These are phyloP conservation scores for Gymnoscelis rufifasciata DNA, from an alignment of 2,888 invertebrate genomes.

Conservation along the genomic window DNA sequence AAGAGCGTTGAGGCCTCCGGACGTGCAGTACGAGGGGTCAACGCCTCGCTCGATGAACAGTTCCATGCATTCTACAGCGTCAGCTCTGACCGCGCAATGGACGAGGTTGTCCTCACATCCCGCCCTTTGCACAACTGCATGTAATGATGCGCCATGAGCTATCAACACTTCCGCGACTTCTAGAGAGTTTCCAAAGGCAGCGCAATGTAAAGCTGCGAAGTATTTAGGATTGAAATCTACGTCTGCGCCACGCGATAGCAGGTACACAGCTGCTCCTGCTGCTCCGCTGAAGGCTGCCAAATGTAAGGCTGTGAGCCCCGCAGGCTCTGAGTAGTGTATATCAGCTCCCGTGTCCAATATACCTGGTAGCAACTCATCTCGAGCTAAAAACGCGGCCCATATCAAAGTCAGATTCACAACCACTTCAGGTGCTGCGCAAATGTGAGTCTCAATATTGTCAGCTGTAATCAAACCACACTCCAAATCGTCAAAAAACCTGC, in stretches of 20 bases:
- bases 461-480: conserved; percentile 83
- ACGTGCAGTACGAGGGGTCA: conserved; percentile 85
- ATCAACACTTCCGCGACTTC: conserved; percentile 88
- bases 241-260: conserved; percentile 84
- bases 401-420: conserved; percentile 86
- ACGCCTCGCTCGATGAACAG: conserved; percentile 87
- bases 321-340: conserved; percentile 84
- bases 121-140: conserved; percentile 82
- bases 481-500: conserved; percentile 85
- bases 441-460: conserved; percentile 79
- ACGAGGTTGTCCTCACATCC: conserved; percentile 87
- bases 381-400: conserved; percentile 85
- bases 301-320: conserved; percentile 86
- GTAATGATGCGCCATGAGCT: conserved; percentile 83
- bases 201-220: conserved; percentile 91
- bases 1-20: conserved; percentile 86
- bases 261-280: conserved; percentile 82
- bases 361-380: conserved; percentile 84
- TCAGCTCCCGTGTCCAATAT: conserved; percentile 84
- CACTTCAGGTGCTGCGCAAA: conserved; percentile 80
- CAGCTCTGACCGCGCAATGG: conserved; percentile 90
- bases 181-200: conserved; percentile 91
- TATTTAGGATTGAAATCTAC: conserved; percentile 84
- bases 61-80: conserved; percentile 87
- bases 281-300: conserved; percentile 88